These are phyloP conservation scores for Hypomecis atomaria DNA, from an alignment of 2,888 invertebrate genomes.

Conservation along the genomic window DNA sequence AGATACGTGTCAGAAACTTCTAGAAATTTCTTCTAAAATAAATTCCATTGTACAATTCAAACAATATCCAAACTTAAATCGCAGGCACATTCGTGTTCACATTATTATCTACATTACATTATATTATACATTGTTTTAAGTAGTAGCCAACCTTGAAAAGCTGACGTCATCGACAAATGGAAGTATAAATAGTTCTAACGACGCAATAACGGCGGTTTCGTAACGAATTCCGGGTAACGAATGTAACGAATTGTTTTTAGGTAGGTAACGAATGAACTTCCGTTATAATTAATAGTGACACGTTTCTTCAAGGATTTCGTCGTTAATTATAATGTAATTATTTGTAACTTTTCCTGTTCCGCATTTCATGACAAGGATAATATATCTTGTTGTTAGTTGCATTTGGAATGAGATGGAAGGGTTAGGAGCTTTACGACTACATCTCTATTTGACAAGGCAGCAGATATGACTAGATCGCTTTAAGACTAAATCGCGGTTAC, in stretches of 20 bases:
- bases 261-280: conserved; percentile 14
- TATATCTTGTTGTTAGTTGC: no score
- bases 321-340: not conserved
- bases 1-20: no score
- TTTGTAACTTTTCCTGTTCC: conserved; percentile 9
- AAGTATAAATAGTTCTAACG: conserved; percentile 25
- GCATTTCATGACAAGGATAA: not conserved
- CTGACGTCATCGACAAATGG: not conserved
- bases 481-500: no score
- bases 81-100: not conserved
- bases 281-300: conserved; percentile 11
- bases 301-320: conserved; percentile 3
- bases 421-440: no score
- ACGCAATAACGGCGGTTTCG: conserved; percentile 31
- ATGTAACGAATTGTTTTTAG: conserved; percentile 13
- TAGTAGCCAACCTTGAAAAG: conserved; percentile 18
- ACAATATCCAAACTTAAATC: conserved; percentile 6
- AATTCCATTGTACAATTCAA: not conserved
- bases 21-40: no score
- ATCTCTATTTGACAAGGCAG: no score
- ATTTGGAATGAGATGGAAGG: no score
- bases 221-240: conserved; percentile 14
- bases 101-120: not conserved
- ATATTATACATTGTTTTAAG: not conserved
- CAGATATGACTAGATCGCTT: no score